Evolutionary conservation across 2,797 vertebrate species (phyloP).

Genomic region (Lagorchestes hirsutus): DNA sequence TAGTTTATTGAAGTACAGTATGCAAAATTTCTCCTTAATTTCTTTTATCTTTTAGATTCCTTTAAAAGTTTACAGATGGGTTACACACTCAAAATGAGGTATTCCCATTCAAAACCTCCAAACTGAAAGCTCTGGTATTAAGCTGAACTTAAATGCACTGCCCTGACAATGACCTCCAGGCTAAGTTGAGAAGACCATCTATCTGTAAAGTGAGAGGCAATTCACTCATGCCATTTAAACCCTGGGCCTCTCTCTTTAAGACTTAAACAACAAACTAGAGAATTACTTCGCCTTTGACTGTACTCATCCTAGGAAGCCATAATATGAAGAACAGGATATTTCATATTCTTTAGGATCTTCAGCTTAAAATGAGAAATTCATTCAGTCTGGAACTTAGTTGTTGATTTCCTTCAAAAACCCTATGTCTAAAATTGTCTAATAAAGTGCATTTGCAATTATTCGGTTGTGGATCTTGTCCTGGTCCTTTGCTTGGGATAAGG

Average conservation of each 20-base stretch:
- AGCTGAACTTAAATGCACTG: constrained; percentile 51
- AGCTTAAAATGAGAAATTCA: constrained; percentile 55
- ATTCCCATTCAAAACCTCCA: constrained; percentile 37
- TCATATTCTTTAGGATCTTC: constrained; percentile 44
- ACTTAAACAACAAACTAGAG: neutral
- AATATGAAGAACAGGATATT: constrained; percentile 53
- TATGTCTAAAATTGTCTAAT: neutral
- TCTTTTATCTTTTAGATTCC: constrained; percentile 9
- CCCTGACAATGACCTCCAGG: constrained; percentile 71
- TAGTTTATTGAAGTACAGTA: rapidly evolving
- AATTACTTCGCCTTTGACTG: constrained; percentile 45
- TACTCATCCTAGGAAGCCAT: neutral
- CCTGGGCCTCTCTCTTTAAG: constrained; percentile 61
- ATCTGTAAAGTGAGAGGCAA: constrained; percentile 56
- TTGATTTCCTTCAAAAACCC: constrained; percentile 17
- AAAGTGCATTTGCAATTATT: neutral
- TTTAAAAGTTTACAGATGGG: constrained; percentile 67
- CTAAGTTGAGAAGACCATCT: constrained; percentile 63
- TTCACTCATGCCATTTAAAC: constrained; percentile 53
- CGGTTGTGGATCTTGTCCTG: neutral
- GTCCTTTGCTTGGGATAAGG: neutral
- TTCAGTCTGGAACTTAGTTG: constrained; percentile 48
- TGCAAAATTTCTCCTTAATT: constrained; percentile 41
- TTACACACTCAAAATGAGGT: constrained; percentile 36
- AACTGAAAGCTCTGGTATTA: constrained; percentile 27